These are phyloP conservation scores for Haliclona indistincta DNA, from an alignment of 37 sponge, comb jelly and placozoan species.

Conservation along the genomic window DNA sequence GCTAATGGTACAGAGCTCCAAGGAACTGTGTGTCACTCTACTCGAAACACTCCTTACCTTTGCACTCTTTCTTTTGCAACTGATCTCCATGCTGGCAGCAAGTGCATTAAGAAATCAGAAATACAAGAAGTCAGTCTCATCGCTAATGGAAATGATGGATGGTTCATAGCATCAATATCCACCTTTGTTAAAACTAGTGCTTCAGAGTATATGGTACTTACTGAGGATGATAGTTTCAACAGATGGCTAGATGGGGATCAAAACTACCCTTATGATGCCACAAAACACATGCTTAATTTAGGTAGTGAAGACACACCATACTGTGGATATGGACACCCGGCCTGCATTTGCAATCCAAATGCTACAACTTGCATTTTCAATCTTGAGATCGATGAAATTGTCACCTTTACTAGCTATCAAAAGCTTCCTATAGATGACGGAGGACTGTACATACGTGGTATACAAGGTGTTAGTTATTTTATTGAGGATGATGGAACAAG, in stretches of 20 bases:
- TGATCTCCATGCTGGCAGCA: neutral
- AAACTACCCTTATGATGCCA: neutral
- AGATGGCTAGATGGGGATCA: slow-evolving; percentile 29
- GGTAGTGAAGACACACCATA: neutral
- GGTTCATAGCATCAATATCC: neutral
- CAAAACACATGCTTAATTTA: neutral
- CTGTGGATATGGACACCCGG: slow-evolving; percentile 16
- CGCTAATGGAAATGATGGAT: slow-evolving; percentile 2
- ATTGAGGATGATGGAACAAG: neutral
- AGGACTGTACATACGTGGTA: neutral
- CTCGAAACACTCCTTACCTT: neutral
- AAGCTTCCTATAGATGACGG: neutral
- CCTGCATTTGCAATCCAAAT: slow-evolving; percentile 15
- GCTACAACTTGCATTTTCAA: neutral
- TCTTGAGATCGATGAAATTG: neutral
- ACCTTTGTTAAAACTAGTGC: neutral
- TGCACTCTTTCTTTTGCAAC: neutral
- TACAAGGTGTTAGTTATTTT: neutral
- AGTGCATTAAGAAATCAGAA: neutral
- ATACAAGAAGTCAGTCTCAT: neutral
- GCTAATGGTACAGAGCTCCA: no score
- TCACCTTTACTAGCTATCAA: neutral
- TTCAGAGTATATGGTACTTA: neutral
- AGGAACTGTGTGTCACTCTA: no score
- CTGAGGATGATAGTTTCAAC: slow-evolving; percentile 2